Evolutionary conservation across 92 coral and sea anemone genomes (phyloP), one percentile per base, ranked within the genome.

Genomic region (Umimayanthus kanabou): DNA sequence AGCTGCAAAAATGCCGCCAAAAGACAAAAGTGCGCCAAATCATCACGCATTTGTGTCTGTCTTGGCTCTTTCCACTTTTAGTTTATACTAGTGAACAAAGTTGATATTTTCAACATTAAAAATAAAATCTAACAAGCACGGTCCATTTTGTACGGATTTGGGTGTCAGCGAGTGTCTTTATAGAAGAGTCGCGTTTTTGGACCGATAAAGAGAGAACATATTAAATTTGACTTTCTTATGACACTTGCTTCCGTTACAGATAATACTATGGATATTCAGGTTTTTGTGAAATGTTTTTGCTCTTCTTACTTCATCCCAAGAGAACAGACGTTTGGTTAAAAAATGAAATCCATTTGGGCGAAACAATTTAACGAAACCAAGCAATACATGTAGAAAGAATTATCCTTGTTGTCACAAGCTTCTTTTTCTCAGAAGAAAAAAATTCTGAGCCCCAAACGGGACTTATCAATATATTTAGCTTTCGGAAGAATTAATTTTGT

Each of bases 11-110:
- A 33, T 33, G 37, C 37, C 37, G 37, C 37, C 37, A 33, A 33
- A 33, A 33, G 37, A 33, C 37, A 79, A 79, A 79, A 28, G 4
- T 9, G 69, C 82, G 82, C 82, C 82, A 79, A 55, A 47, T 50
- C 22, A 50, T 80, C 14, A 10, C n/a, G 26, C 15, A 6, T 13
- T 40, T 25, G 67, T 33, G n/a, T 47, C 50, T 40, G 39, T 73
- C 6, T 5, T 14, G 8, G 9, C 22, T 20, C 2, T 28, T 28
- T 73, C 20, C 40, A 33, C 45, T 18, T 55, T 23, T 26, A 30
- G 85, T 80, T 80, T 80, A 33, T 33, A 37, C 16, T 78, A 26
- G 55, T n/a, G 7, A 29, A 14, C 15, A 42, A 18, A 42, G 23
- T 28, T 47, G 30, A 20, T 39, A 42, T 8, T 4, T 42, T 77